These are phyloP conservation scores for Lates japonicus DNA, from an alignment of 2,797 vertebrate species.

Conservation along the genomic window DNA sequence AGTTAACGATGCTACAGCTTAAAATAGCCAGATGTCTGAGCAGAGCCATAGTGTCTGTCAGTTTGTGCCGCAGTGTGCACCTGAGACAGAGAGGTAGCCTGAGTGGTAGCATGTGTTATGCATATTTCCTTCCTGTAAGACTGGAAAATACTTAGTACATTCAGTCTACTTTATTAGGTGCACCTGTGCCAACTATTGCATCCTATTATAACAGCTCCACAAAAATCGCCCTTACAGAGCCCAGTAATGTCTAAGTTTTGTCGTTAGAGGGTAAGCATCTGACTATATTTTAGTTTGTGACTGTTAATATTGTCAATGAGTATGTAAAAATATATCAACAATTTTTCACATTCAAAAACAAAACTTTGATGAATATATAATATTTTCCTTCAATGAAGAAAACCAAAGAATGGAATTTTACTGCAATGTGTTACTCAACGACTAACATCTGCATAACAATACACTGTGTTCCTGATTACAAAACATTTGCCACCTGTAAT, in stretches of 20 bases:
- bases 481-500: too few relatives aligned
- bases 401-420: too few relatives aligned
- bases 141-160: neutral
- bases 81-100: neutral
- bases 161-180: slow-evolving; percentile 5
- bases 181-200: neutral
- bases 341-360: too few relatives aligned
- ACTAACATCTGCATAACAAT: too few relatives aligned
- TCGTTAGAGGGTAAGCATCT: too few relatives aligned
- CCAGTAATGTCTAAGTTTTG: neutral
- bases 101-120: slow-evolving; percentile 11
- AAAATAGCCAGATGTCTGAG: slow-evolving; percentile 46
- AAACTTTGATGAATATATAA: too few relatives aligned
- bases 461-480: too few relatives aligned
- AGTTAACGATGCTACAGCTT: slow-evolving; percentile 16
- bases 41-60: neutral
- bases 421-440: too few relatives aligned
- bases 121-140: slow-evolving; percentile 13
- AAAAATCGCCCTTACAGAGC: neutral
- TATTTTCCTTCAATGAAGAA: too few relatives aligned
- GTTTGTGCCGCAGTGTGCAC: slow-evolving; percentile 5
- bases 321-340: too few relatives aligned
- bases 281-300: neutral
- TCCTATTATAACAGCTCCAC: neutral
- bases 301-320: too few relatives aligned